These are phyloP conservation scores for Rhineura floridana DNA, from an alignment of 2,113 vertebrate species.

Conservation along the genomic window DNA sequence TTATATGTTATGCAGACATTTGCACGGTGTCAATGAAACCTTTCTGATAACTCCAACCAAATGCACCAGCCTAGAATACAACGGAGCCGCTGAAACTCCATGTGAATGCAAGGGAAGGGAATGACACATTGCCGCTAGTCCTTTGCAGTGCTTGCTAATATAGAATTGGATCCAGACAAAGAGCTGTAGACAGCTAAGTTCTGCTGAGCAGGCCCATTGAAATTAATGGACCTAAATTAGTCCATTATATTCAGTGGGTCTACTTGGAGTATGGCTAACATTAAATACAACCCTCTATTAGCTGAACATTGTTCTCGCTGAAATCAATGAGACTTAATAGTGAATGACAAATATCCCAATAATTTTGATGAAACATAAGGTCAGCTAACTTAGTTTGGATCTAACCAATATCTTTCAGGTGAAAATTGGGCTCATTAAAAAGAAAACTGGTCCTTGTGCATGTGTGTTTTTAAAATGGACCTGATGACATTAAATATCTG, in stretches of 20 bases:
- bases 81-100: conserved; percentile 62
- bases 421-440: neutral
- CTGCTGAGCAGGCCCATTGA: too few relatives aligned
- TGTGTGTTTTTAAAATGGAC: neutral
- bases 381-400: too few relatives aligned
- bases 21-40: conserved; percentile 53
- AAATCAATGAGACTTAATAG: too few relatives aligned
- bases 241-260: too few relatives aligned
- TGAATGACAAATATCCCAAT: too few relatives aligned
- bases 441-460: neutral
- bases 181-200: too few relatives aligned
- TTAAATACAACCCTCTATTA: too few relatives aligned
- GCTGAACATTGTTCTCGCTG: too few relatives aligned
- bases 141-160: neutral
- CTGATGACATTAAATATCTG: neutral
- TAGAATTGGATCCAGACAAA: too few relatives aligned
- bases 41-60: conserved; percentile 61
- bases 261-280: too few relatives aligned
- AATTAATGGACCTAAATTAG: too few relatives aligned
- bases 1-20: conserved; percentile 61
- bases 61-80: conserved; percentile 64
- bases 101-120: conserved; percentile 62
- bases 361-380: too few relatives aligned
- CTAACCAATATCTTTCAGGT: neutral
- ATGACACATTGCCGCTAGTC: conserved; percentile 43